Evolutionary conservation across 2,797 vertebrate genomes (phyloP).

Genomic region (Amblyraja radiata): DNA sequence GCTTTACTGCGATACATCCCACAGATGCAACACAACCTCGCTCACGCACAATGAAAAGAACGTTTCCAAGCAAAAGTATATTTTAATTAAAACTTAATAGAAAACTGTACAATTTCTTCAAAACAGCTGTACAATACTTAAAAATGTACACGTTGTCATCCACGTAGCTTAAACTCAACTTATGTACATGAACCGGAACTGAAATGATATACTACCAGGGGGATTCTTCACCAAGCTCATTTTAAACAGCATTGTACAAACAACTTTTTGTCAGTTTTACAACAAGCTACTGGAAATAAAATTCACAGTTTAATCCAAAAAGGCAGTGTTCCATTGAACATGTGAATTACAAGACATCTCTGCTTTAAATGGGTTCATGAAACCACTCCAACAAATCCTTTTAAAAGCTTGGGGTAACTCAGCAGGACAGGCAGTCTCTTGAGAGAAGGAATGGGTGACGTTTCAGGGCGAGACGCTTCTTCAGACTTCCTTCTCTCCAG

Average conservation of each 20-base stretch:
- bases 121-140: conserved; percentile 62
- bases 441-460: too few relatives aligned
- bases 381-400: neutral
- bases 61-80: conserved; percentile 33
- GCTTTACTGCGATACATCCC: too few relatives aligned
- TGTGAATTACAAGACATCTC: neutral
- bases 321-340: neutral
- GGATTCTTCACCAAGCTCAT: neutral
- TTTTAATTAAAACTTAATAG: conserved; percentile 43
- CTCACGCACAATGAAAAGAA: neutral
- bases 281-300: conserved; percentile 2
- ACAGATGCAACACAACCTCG: neutral
- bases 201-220: conserved; percentile 5
- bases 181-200: conserved; percentile 8
- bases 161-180: conserved; percentile 46
- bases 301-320: conserved; percentile 32
- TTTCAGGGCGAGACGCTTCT: too few relatives aligned
- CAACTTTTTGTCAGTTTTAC: neutral
- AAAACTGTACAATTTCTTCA: conserved; percentile 56
- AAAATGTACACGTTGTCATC: conserved; percentile 51
- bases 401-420: neutral
- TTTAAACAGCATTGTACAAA: neutral
- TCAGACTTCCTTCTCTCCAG: too few relatives aligned
- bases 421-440: too few relatives aligned
- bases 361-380: neutral